Evolutionary conservation across 2,113 vertebrate species (phyloP).

Genomic region (Calypte anna): DNA sequence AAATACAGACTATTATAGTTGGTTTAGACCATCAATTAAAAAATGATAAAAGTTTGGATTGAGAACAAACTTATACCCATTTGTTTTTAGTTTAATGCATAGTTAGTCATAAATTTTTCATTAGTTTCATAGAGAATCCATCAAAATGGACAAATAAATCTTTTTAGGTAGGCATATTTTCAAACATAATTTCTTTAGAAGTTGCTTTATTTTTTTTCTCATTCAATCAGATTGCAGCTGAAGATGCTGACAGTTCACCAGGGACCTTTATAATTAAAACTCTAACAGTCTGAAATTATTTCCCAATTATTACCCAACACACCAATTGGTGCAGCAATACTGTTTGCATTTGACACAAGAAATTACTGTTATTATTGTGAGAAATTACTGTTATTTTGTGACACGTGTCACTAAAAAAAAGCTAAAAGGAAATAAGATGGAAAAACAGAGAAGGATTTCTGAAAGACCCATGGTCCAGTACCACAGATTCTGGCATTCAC

Average conservation of each 20-base stretch:
- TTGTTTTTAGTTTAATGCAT: background rate
- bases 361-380: background rate
- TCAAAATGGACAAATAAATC: background rate
- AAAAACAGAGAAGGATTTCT: background rate
- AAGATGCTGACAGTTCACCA: background rate
- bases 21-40: background rate
- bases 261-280: conserved; percentile 24
- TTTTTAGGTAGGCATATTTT: background rate
- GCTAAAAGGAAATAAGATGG: background rate
- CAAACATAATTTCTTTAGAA: background rate
- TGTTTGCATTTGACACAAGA: conserved; percentile 13
- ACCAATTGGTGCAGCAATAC: background rate
- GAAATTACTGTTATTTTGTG: background rate
- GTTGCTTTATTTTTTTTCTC: background rate
- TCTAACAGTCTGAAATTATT: conserved; percentile 35
- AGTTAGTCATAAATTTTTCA: background rate
- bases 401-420: background rate
- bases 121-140: background rate
- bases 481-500: background rate
- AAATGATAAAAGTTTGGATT: background rate
- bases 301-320: conserved; percentile 21
- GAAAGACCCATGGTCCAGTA: background rate
- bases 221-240: background rate
- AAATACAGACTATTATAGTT: background rate
- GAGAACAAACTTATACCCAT: background rate